Conservation (phyloP, 1,140 invertebrate species). For the Drosophila watanabei region DNA sequence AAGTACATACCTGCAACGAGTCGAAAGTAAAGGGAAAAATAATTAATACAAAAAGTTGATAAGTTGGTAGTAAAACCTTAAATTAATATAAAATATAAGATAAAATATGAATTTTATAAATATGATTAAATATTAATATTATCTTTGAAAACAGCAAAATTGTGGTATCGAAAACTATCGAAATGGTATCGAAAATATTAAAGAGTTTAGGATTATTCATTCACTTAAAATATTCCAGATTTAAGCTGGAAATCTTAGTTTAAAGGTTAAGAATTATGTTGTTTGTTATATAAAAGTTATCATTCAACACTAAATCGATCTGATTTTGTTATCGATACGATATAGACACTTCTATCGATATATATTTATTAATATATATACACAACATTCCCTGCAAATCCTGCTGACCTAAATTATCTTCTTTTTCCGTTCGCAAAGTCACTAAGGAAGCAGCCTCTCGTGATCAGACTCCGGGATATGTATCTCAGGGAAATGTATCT, state of each 20-base stretch:
- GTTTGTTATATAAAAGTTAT: too few species aligned
- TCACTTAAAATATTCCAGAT: too few species aligned
- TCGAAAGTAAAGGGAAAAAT: not conserved
- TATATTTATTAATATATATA: not conserved
- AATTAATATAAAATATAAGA: not conserved
- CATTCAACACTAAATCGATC: not conserved
- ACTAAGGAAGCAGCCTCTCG: not conserved
- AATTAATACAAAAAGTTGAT: conserved; percentile 1
- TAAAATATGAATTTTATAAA: not conserved
- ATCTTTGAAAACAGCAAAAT: too few species aligned
- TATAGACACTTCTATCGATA: not conserved
- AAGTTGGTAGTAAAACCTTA: not conserved
- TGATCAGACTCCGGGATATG: not conserved
- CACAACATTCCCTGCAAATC: not conserved
- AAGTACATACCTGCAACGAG: conserved; percentile 40
- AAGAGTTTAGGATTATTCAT: too few species aligned
- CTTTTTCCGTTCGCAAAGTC: not conserved
- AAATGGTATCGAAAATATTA: too few species aligned
- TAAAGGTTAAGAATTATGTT: too few species aligned
- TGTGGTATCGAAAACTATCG: too few species aligned
- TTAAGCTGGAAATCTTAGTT: too few species aligned
- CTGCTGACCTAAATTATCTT: not conserved
- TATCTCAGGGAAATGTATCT: too few species aligned
- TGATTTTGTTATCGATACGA: not conserved
- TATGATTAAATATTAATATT: too few species aligned